Evolutionary conservation across 2,888 invertebrate genomes (phyloP).

Genomic region (Cloeon dipterum): DNA sequence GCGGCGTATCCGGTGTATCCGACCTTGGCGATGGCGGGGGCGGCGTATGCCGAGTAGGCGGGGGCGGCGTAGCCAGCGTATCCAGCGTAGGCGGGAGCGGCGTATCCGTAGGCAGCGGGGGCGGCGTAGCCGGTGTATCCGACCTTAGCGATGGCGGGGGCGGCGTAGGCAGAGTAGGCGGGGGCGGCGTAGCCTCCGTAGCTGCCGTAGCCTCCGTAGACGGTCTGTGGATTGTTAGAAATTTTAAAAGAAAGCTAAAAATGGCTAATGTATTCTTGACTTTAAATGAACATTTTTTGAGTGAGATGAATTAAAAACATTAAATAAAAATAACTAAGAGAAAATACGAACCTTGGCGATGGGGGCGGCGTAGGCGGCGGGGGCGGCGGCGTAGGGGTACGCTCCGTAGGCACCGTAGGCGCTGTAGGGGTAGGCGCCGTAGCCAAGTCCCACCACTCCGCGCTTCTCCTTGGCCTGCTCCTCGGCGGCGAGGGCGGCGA

Average conservation of each 20-base stretch:
- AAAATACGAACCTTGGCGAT: too few species aligned
- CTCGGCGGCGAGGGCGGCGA: constrained; percentile 1
- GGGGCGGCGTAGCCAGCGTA: too few species aligned
- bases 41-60: too few species aligned
- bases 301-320: too few species aligned
- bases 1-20: too few species aligned
- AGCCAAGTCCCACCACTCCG: constrained; percentile 3
- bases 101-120: background rate
- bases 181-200: constrained; percentile 4
- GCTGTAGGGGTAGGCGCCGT: constrained; percentile 2
- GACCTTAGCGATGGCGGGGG: background rate
- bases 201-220: constrained; percentile 3
- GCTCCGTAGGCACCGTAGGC: constrained; percentile 2
- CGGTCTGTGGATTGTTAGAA: constrained; percentile 3
- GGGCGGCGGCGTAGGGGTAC: constrained; percentile 2
- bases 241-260: too few species aligned
- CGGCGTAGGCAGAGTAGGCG: background rate
- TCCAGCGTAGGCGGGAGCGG: background rate
- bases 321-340: too few species aligned
- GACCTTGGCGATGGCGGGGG: background rate
- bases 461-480: constrained; percentile 6
- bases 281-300: too few species aligned
- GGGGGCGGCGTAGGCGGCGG: constrained; percentile 4
- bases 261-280: too few species aligned
- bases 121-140: background rate